These are phyloP conservation scores for Edolisoma coerulescens DNA, from an alignment of 2,113 vertebrate species.

Conservation along the genomic window DNA sequence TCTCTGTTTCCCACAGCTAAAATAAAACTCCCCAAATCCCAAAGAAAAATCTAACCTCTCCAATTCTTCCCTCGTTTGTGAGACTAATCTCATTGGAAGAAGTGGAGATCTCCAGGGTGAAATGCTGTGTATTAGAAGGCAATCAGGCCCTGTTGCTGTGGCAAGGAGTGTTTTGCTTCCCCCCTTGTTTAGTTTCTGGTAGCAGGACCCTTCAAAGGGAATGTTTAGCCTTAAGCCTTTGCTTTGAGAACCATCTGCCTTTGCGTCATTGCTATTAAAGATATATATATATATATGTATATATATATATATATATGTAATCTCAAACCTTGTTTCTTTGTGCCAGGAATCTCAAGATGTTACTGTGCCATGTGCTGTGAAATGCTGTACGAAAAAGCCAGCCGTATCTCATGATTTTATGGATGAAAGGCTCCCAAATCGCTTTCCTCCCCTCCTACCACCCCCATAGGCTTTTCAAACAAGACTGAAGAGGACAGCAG, in stretches of 20 bases:
- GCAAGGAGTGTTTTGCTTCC: background rate
- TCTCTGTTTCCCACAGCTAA: background rate
- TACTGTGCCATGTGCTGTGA: conserved; percentile 76
- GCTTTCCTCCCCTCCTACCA: conserved; percentile 55
- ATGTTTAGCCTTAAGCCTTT: conserved; percentile 47
- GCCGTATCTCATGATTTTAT: conserved; percentile 63
- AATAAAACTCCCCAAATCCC: background rate
- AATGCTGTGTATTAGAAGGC: background rate
- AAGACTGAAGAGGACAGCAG: conserved; percentile 66
- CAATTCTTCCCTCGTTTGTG: background rate
- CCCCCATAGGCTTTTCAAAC: conserved; percentile 63
- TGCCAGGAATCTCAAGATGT: conserved; percentile 74
- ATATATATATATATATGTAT: conserved; percentile 55
- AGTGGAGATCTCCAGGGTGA: background rate
- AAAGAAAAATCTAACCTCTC: conserved; percentile 10
- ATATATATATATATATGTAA: conserved; percentile 59
- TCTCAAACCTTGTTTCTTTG: conserved; percentile 56
- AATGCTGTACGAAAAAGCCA: conserved; percentile 70
- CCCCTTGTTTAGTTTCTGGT: background rate
- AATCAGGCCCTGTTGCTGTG: background rate
- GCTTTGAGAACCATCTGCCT: conserved; percentile 65
- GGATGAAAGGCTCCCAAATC: conserved; percentile 70
- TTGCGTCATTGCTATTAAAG: conserved; percentile 67
- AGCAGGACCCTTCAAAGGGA: conserved; percentile 49
- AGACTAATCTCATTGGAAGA: background rate